Conservation (phyloP, 37 sponge, comb jelly and placozoan species). For the Bolinopsis microptera region DNA sequence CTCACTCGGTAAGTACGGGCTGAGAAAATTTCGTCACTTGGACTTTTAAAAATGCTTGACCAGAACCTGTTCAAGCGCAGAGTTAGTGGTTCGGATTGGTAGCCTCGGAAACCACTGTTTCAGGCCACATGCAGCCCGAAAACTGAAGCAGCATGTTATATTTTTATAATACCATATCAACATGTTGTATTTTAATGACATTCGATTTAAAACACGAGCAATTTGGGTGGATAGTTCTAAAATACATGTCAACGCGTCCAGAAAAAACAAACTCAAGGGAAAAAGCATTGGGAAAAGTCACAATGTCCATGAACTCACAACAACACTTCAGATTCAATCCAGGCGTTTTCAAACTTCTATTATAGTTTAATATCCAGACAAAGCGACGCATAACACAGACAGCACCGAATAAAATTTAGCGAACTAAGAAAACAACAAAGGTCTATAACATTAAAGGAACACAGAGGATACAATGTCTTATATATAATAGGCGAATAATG, state of each 20-base stretch:
- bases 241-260: not conserved
- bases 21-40: not conserved
- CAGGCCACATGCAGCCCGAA: not conserved
- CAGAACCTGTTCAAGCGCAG: not conserved
- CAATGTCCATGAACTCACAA: no score
- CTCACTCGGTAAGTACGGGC: not conserved
- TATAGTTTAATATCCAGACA: no score
- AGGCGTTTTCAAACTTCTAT: no score
- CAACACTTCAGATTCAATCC: no score
- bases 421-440: no score
- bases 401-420: no score
- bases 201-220: not conserved
- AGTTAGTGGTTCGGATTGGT: not conserved
- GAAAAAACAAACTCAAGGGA: not conserved
- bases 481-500: no score
- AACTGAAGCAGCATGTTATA: not conserved
- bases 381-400: no score
- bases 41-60: not conserved
- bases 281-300: not conserved
- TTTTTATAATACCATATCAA: no score
- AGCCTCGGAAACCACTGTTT: not conserved
- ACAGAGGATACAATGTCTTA: no score
- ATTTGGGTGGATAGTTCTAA: not conserved
- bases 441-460: no score
- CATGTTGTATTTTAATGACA: not conserved